Conservation (phyloP, 1,140 invertebrate species). For the Drosophila elegans region DNA sequence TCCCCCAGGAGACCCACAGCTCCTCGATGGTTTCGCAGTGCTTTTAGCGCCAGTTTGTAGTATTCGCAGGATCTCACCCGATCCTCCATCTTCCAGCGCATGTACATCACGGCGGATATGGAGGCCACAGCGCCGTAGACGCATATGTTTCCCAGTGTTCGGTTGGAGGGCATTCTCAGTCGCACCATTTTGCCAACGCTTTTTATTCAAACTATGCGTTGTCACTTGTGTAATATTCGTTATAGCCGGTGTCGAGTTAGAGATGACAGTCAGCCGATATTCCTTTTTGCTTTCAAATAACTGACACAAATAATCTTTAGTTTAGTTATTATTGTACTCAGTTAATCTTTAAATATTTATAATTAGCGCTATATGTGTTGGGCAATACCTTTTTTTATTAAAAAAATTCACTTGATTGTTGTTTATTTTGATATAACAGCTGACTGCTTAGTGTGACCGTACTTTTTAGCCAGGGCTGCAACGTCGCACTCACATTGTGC, state of each 20-base stretch:
- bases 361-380: background rate
- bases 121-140: slow-evolving; percentile 85
- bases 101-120: slow-evolving; percentile 84
- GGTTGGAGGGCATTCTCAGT: slow-evolving; percentile 77
- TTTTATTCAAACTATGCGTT: background rate
- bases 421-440: slow-evolving; percentile 32
- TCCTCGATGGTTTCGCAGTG: slow-evolving; percentile 85
- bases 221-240: slow-evolving; percentile 53
- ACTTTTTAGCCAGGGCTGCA: background rate
- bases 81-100: slow-evolving; percentile 85
- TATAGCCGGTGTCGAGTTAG: slow-evolving; percentile 49
- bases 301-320: background rate
- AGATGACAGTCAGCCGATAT: slow-evolving; percentile 15
- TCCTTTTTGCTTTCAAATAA: background rate
- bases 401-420: background rate
- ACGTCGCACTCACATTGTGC: background rate
- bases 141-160: slow-evolving; percentile 85
- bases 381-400: background rate
- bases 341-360: background rate
- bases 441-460: slow-evolving; percentile 3
- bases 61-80: slow-evolving; percentile 86
- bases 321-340: background rate
- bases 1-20: slow-evolving; percentile 87
- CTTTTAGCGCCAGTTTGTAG: slow-evolving; percentile 87
- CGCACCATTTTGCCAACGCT: slow-evolving; percentile 46